These are phyloP conservation scores for Dicaeum eximium DNA, from an alignment of 2,113 vertebrate genomes.

Conservation along the genomic window DNA sequence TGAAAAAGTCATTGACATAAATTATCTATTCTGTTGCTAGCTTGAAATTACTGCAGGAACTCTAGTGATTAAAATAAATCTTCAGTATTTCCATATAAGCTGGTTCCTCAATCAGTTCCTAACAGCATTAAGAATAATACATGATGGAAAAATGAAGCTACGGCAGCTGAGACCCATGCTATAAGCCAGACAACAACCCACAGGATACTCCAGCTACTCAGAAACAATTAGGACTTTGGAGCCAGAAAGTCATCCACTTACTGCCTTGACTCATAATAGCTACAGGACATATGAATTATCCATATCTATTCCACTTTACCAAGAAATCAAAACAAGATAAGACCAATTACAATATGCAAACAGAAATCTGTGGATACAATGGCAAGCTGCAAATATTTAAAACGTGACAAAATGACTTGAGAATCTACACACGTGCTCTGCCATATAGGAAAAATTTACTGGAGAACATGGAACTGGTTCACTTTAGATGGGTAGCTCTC, in stretches of 20 bases:
- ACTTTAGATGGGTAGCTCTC: slow-evolving; percentile 41
- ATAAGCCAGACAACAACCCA: slow-evolving; percentile 71
- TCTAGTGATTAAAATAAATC: slow-evolving; percentile 65
- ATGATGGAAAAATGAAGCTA: slow-evolving; percentile 73
- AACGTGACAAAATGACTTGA: slow-evolving; percentile 46
- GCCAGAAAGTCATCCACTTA: slow-evolving; percentile 63
- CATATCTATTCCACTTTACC: slow-evolving; percentile 58
- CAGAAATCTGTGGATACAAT: slow-evolving; percentile 34
- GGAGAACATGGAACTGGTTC: not conserved
- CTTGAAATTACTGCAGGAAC: slow-evolving; percentile 67
- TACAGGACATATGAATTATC: slow-evolving; percentile 68
- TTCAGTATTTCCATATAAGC: slow-evolving; percentile 67
- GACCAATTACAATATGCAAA: slow-evolving; percentile 57
- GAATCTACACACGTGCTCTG: not conserved
- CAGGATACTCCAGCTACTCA: slow-evolving; percentile 66
- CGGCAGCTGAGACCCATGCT: slow-evolving; percentile 67
- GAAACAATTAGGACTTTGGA: slow-evolving; percentile 75
- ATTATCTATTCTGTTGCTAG: slow-evolving; percentile 24
- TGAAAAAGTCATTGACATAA: slow-evolving; percentile 31
- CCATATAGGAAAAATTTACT: slow-evolving; percentile 41
- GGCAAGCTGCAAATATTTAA: slow-evolving; percentile 35
- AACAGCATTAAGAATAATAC: slow-evolving; percentile 69
- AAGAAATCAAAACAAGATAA: slow-evolving; percentile 70
- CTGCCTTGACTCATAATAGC: slow-evolving; percentile 59
- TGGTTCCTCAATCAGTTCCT: slow-evolving; percentile 63